Evolutionary conservation across 1,140 invertebrate genomes (phyloP), one percentile per base, ranked within the genome.

Genomic region (Archegozetes longisetosus): DNA sequence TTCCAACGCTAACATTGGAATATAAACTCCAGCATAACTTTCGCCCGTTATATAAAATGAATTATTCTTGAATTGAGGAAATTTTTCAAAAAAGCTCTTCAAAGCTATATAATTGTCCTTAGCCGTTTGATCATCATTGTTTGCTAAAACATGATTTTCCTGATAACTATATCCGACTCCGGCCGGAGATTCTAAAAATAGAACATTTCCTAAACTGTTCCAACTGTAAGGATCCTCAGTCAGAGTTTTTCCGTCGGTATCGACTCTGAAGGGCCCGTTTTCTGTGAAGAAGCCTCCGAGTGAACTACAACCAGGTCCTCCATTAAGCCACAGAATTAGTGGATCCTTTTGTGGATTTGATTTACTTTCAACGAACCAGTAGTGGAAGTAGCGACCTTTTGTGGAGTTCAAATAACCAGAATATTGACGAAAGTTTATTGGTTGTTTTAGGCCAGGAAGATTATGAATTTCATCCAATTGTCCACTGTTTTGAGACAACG

Each of bases 121-220:
- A 2, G 73, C 65, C 23, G 64, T 47, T 47, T 57, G 24, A 62
- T 77, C 73, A 70, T 79, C 78, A 66, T 73, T 68, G 27, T 73
- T 76, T 0, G 67, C 71, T 61, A 74, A 75, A 51, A 76, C 72
- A 53, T 70, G 69, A 64, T 75, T 70, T 24, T 66, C 63, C 20
- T 73, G 68, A 64, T 79, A 79, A 1, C 77, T 79, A 62, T 70
- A 79, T 2, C 78, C 78, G 49, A 80, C 78, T 58, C 79, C 75
- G 27, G 73, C 73, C 55, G 78, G 78, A 4, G 78, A 70, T 64
- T 79, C 78, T 47, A 79, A 66, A 65, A 74, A 79, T 20, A 79
- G 60, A 27, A 94, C 86, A 69, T 86, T 91, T 48, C 86, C 85
- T 61, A 84, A 83, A 57, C 67, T 71, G 61, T 77, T 77, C 76